Evolutionary conservation across 2,113 vertebrate genomes (phyloP).

Genomic region (Benitochromis conjunctus): DNA sequence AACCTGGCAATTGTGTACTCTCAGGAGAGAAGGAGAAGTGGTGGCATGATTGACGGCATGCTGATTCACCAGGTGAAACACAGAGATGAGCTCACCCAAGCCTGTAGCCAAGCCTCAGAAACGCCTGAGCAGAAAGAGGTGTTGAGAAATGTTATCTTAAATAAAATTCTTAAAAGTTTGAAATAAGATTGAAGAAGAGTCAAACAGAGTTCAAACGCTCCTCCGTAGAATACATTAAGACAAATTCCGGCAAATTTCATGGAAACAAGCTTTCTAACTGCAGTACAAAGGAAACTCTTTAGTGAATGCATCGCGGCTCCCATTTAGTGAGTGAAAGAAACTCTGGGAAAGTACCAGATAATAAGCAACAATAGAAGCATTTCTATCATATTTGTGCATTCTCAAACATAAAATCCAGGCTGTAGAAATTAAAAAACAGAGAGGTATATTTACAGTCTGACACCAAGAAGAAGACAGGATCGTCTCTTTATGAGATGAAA

Average conservation of each 20-base stretch:
- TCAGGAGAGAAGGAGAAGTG: background rate
- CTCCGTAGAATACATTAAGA: background rate
- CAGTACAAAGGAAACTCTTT: background rate
- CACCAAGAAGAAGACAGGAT: constrained; percentile 6
- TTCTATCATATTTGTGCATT: background rate
- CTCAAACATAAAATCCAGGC: background rate
- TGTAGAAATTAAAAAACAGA: constrained; percentile 30
- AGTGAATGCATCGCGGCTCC: background rate
- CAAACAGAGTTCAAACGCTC: background rate
- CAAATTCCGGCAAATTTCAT: background rate
- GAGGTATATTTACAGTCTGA: constrained; percentile 40
- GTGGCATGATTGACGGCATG: constrained; percentile 21
- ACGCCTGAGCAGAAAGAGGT: background rate
- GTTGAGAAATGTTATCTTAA: background rate
- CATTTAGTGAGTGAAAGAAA: background rate
- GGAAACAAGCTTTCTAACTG: background rate
- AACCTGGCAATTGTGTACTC: constrained; percentile 1
- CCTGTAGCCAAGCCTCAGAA: background rate
- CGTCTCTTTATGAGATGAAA: background rate
- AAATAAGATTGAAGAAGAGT: background rate
- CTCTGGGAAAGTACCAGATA: background rate
- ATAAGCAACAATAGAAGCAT: background rate
- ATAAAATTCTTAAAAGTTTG: background rate
- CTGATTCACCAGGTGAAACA: constrained; percentile 27
- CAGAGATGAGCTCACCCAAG: background rate